These are phyloP conservation scores for Zaprionus bogoriensis DNA, from an alignment of 2,888 invertebrate species.

Conservation along the genomic window DNA sequence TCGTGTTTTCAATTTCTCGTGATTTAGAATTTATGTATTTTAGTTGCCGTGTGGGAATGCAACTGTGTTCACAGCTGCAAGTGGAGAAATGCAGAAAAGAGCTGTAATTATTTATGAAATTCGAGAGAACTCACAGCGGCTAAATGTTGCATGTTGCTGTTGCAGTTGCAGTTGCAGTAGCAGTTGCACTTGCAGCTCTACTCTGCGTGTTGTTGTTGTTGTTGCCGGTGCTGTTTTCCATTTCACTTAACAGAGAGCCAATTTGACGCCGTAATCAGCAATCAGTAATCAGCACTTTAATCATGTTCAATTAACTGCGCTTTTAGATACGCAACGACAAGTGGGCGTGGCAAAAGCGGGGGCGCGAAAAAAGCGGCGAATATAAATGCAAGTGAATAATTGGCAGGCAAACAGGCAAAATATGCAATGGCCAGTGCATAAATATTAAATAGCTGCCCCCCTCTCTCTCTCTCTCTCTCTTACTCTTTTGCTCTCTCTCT, in stretches of 20 bases:
- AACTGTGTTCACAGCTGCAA: too few relatives aligned
- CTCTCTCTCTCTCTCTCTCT: neutral
- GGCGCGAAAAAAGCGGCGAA: slow-evolving; percentile 1
- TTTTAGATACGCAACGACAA: slow-evolving; percentile 45
- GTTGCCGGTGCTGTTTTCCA: slow-evolving; percentile 14
- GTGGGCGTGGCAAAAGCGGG: neutral
- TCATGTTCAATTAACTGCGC: slow-evolving; percentile 61
- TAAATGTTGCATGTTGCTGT: neutral
- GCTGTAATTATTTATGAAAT: neutral
- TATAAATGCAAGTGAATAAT: slow-evolving; percentile 35
- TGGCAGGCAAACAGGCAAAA: slow-evolving; percentile 27
- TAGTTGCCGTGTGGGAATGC: too few relatives aligned
- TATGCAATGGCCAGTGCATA: slow-evolving; percentile 50
- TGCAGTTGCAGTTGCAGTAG: neutral
- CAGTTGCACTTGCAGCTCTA: too few relatives aligned
- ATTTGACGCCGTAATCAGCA: slow-evolving; percentile 13
- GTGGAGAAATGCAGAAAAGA: too few relatives aligned
- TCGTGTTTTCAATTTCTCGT: too few relatives aligned
- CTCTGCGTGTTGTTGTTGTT: too few relatives aligned
- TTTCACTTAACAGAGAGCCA: slow-evolving; percentile 25
- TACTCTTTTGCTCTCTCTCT: neutral
- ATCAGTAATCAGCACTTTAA: slow-evolving; percentile 41
- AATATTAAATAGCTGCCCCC: slow-evolving; percentile 50
- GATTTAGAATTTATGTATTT: too few relatives aligned
- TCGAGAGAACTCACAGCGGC: neutral